Conservation (phyloP, 2,888 invertebrate genomes). For the Lamellibrachia satsuma region DNA sequence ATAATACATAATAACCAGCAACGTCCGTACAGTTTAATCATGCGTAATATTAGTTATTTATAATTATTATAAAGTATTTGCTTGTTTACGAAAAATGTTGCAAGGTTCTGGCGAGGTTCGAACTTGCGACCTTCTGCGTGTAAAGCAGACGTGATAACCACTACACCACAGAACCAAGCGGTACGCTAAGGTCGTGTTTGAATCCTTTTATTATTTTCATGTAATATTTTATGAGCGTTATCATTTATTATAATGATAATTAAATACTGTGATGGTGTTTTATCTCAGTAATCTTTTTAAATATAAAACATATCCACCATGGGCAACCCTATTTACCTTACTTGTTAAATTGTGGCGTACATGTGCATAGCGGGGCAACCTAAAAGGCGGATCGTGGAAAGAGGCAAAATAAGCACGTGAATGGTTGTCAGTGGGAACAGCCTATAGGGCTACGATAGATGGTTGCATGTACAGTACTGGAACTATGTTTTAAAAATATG, state of each 20-base stretch:
- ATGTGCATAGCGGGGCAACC: no score
- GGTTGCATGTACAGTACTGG: no score
- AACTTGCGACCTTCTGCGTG: slow-evolving; percentile 13
- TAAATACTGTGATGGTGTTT: not conserved
- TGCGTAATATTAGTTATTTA: not conserved
- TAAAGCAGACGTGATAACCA: slow-evolving; percentile 17
- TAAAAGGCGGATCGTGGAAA: no score
- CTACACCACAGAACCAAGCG: slow-evolving; percentile 11
- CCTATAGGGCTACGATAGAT: no score
- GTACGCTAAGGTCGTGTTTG: not conserved
- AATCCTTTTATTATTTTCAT: not conserved
- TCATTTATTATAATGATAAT: not conserved
- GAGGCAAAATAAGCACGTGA: no score
- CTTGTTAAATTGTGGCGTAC: no score
- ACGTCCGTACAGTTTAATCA: not conserved
- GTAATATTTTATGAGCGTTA: not conserved
- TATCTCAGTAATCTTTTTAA: not conserved
- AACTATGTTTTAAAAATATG: no score
- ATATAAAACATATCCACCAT: not conserved
- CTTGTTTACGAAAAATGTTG: not conserved
- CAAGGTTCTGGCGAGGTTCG: slow-evolving; percentile 7
- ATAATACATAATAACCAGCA: no score
- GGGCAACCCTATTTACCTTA: not conserved
- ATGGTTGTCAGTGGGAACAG: no score
- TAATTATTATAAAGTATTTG: not conserved